These are phyloP conservation scores for Clamator glandarius DNA, from an alignment of 2,797 vertebrate genomes.

Conservation along the genomic window DNA sequence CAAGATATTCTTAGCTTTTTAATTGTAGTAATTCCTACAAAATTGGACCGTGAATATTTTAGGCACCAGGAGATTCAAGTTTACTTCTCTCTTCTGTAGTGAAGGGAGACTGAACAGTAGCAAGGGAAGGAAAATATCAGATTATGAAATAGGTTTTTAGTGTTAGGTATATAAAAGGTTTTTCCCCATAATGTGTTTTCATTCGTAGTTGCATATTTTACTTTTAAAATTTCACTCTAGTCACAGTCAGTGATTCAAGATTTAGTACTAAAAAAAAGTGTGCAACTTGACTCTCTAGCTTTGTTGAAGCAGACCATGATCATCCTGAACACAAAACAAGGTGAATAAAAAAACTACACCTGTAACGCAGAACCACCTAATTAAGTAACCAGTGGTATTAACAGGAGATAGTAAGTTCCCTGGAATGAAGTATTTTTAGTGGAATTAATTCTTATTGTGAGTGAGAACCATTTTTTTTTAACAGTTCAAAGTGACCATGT, in stretches of 20 bases:
- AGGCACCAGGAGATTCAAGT: slow-evolving; percentile 79
- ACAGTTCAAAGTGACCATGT: background rate
- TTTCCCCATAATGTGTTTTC: background rate
- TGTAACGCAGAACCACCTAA: slow-evolving; percentile 16
- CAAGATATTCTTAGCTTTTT: slow-evolving; percentile 41
- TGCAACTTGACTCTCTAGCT: slow-evolving; percentile 1
- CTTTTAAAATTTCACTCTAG: background rate
- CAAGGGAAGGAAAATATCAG: background rate
- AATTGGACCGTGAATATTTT: slow-evolving; percentile 70
- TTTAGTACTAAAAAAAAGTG: slow-evolving; percentile 37
- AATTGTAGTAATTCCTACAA: slow-evolving; percentile 18
- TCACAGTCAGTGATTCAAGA: background rate
- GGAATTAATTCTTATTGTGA: background rate
- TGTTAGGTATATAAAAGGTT: slow-evolving; percentile 23
- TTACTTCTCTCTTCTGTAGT: slow-evolving; percentile 35
- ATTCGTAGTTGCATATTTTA: slow-evolving; percentile 3
- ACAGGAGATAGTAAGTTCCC: background rate
- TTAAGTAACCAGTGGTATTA: background rate
- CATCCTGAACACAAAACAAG: background rate
- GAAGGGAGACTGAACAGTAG: slow-evolving; percentile 48
- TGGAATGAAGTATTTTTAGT: background rate
- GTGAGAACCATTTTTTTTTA: background rate
- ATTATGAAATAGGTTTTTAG: slow-evolving; percentile 10
- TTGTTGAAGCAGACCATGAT: slow-evolving; percentile 15
- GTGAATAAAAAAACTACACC: background rate